Base-by-base conservation (phyloP, 2,113 vertebrate genomes). In the Phrynosoma blainvillii region DNA sequence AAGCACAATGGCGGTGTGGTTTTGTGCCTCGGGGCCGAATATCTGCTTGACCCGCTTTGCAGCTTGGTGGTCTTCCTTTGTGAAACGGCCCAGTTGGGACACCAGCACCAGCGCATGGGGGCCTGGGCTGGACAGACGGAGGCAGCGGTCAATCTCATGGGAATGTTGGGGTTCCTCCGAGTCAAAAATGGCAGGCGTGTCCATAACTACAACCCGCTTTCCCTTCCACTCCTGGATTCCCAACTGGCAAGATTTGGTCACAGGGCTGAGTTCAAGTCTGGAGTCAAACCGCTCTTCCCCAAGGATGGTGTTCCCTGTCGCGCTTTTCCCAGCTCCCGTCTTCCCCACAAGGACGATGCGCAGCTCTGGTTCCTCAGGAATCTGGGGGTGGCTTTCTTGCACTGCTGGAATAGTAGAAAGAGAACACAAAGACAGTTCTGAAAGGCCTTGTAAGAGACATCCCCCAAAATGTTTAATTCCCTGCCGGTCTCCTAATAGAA, bases 11-110 rank as follows among this genome's bases (percentile, higher is more conserved):
- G 93, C 84, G 0, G 0, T 6, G 42, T 52, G 1, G 40, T 11
- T 11, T 70, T 56, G 10, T 11, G 62, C 70, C 0, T 40, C 40
- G 3, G 5, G 1, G 12, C 89, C 47, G 1, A 94, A 91, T 42
- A 73, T 5, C 4, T 0, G 0, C 80, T 89, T 54, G 21, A 88
- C 42, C 0, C 40, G 11, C 25, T 0, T 3, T 47, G 52, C 5
- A 0, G 1, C 82, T 0, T 2, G 25, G 47, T 30, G 0, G 1
- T 94, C 92, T 83, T 89, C 23, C 3, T 65, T 0, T 2, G 79
- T 85, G 89, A 88, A 84, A 1, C 21, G 13, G 13, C 92, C 93
- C 74, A 89, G 13, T 68, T 87, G 20, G 10, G 92, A 1, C 4
- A 91, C 92, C 88, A 89, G 79, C 25, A 77, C 40, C 40, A 77